Conservation (phyloP, 2,113 vertebrate genomes). For the Orientallactaga bullata region DNA sequence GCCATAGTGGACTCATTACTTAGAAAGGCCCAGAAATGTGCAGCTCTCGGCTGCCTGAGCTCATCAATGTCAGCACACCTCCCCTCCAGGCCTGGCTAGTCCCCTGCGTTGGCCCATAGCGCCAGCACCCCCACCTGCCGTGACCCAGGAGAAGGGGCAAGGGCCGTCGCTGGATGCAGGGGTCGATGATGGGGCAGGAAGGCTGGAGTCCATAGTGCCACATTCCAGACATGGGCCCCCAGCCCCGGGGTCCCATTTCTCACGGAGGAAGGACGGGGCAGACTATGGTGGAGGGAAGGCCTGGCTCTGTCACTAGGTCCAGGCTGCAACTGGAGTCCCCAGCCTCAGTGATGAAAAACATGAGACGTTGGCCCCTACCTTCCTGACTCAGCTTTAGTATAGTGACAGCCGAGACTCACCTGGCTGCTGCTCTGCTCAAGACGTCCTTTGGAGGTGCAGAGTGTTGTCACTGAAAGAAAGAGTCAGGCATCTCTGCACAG, state of each 20-base stretch:
- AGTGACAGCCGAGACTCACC: too few species aligned
- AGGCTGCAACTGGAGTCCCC: background rate
- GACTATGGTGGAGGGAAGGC: background rate
- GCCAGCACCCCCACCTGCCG: background rate
- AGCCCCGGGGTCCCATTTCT: background rate
- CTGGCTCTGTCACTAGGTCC: background rate
- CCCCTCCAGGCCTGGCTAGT: background rate
- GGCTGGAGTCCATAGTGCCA: fast-evolving
- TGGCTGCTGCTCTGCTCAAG: background rate
- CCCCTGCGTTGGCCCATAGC: too few species aligned
- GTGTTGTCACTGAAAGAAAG: background rate
- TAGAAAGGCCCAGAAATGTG: conserved; percentile 86
- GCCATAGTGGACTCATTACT: conserved; percentile 87
- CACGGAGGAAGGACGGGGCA: background rate
- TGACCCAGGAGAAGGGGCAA: background rate
- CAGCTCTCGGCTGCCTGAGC: conserved; percentile 87
- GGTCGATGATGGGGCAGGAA: background rate
- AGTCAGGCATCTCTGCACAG: background rate
- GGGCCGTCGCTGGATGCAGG: fast-evolving
- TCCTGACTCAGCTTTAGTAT: background rate
- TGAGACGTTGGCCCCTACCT: background rate
- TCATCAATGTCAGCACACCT: conserved; percentile 86
- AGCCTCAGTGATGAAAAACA: background rate
- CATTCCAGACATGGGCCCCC: fast-evolving
- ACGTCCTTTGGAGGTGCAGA: too few species aligned